Evolutionary conservation across 1,140 invertebrate genomes (phyloP).

Genomic region (Megalonaias nervosa): DNA sequence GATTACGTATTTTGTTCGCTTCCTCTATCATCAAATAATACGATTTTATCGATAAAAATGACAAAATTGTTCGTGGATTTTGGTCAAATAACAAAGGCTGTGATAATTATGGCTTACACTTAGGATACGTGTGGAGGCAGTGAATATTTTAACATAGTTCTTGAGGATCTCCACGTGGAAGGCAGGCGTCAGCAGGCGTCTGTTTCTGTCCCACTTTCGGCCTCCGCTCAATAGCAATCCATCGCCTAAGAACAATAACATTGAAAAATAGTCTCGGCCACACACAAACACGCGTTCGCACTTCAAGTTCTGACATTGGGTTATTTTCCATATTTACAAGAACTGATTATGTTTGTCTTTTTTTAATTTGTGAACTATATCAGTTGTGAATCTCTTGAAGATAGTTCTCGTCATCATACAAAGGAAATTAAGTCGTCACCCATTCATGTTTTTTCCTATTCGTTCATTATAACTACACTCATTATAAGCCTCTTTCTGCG

Average conservation of each 20-base stretch:
- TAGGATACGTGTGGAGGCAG: conserved; percentile 69
- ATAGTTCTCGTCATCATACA: too few relatives aligned
- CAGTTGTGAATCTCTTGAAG: too few relatives aligned
- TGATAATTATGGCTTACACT: conserved; percentile 19
- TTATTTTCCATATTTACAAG: too few relatives aligned
- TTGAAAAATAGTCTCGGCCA: not conserved
- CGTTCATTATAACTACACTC: too few relatives aligned
- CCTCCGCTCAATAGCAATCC: conserved; percentile 75
- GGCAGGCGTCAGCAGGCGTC: conserved; percentile 90
- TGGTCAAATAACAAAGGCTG: not conserved
- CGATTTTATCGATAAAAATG: not conserved
- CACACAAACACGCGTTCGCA: not conserved
- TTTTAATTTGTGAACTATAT: too few relatives aligned
- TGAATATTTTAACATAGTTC: conserved; percentile 85
- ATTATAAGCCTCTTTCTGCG: too few relatives aligned
- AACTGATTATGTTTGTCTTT: too few relatives aligned
- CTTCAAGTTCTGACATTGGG: too few relatives aligned
- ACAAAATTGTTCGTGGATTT: not conserved
- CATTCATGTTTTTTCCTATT: too few relatives aligned
- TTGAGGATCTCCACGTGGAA: conserved; percentile 92
- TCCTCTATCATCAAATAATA: not conserved
- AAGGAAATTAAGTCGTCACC: too few relatives aligned
- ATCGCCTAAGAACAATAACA: conserved; percentile 38
- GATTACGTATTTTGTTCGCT: not conserved
- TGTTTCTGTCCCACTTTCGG: conserved; percentile 83